Evolutionary conservation across 2,113 vertebrate species (phyloP).

Genomic region (Pagrus major): DNA sequence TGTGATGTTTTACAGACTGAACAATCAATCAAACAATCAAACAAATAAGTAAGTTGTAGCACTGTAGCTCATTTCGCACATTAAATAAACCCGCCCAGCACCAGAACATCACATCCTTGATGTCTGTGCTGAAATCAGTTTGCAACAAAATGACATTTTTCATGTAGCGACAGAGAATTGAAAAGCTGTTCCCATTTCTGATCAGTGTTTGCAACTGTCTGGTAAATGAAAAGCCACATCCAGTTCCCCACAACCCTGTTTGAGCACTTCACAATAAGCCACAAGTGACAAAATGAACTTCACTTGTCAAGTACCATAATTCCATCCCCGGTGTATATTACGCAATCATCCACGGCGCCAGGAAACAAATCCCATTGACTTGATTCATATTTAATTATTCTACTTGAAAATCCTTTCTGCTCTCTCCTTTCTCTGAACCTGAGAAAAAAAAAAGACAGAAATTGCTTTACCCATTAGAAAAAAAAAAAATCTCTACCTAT

Average conservation of each 20-base stretch:
- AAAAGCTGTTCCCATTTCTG: conserved; percentile 12
- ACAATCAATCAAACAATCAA: neutral
- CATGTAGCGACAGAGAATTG: neutral
- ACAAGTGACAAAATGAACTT: conserved; percentile 67
- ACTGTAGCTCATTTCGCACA: neutral
- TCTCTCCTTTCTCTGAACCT: conserved; percentile 37
- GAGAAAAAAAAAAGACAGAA: conserved; percentile 31
- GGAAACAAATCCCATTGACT: conserved; percentile 71
- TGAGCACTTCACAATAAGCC: conserved; percentile 53
- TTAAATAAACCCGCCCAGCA: neutral
- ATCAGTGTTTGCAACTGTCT: conserved; percentile 6
- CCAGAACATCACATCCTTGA: neutral
- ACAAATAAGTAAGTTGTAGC: neutral
- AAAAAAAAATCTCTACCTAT: conserved; percentile 36
- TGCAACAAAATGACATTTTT: neutral
- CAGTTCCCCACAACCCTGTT: conserved; percentile 6
- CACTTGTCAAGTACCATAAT: conserved; percentile 60
- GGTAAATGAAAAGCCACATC: conserved; percentile 1
- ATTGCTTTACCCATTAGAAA: conserved; percentile 42
- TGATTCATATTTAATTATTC: conserved; percentile 75
- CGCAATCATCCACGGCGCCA: conserved; percentile 53
- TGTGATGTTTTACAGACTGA: neutral
- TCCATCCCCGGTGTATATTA: conserved; percentile 61
- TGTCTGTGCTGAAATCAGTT: neutral
- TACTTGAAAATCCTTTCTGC: conserved; percentile 60